Evolutionary conservation across 2,797 vertebrate species (phyloP), one percentile per base, ranked within the genome.

Genomic region (Crocidura indochinensis): DNA sequence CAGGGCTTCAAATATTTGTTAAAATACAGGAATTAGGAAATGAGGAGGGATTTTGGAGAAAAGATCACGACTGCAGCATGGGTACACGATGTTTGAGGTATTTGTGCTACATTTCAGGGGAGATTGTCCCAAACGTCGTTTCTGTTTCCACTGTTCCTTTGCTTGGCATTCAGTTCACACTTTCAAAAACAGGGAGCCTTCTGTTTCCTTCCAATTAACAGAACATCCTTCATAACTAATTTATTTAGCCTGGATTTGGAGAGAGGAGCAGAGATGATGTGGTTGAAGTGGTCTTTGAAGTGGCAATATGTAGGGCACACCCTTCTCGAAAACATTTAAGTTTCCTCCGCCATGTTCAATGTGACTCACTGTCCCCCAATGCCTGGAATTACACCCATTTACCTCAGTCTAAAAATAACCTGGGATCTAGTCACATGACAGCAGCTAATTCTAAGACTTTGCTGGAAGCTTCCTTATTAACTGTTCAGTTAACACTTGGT

Each of bases 381-480:
- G 69, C 72, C 77, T 94, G 87, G 77, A 88, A 91, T 91, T 90
- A 90, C 44, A 87, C 81, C 76, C 75, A 92, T 93, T 93, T 92
- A 95, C 83, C 72, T 85, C 76, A 87, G 31, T 47, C 49, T 95
- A 93, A 95, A 95, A 94, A 93, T 88, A 91, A 29, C 74, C n/a
- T 31, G 89, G 76, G 46, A 90, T 82, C 62, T 90, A 67, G 76
- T 93, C 85, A 91, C 31, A 89, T 77, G 88, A 15, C 83, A 85
- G n/a, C n/a, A n/a, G 38, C 49, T 87, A 89, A 56, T 93, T 93
- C 89, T 91, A 93, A 87, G 89, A 86, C 78, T 93, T 93, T 90
- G n/a, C 89, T 94, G 51, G 91, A 94, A 95, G 91, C 11, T 92
- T 94, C 81, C 31, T 65, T 53, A 53, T 53, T 94, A 95, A 89